Evolutionary conservation across 2,797 vertebrate genomes (phyloP).

Genomic region (Hypotaenidia okinawae): DNA sequence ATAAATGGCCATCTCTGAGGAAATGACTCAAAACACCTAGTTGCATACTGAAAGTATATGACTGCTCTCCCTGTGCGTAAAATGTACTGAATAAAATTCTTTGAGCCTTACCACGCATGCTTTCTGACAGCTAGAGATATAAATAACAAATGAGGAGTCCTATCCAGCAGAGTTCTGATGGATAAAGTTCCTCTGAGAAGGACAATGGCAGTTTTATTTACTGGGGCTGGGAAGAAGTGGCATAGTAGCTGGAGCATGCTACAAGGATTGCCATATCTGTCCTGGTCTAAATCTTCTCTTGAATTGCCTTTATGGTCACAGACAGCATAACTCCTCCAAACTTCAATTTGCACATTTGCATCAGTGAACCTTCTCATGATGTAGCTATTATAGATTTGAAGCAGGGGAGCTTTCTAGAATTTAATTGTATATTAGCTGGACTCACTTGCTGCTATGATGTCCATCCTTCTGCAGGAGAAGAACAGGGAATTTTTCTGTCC

Average conservation of each 20-base stretch:
- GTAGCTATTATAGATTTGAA: not conserved
- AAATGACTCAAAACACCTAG: not conserved
- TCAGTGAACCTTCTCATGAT: not conserved
- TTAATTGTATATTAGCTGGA: not conserved
- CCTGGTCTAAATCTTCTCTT: not conserved
- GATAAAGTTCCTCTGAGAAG: not conserved
- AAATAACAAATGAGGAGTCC: not conserved
- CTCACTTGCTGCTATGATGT: rapidly evolving
- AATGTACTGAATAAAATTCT: not conserved
- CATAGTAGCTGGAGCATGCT: not conserved
- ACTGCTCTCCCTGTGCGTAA: not conserved
- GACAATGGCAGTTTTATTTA: not conserved
- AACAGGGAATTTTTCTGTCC: not conserved
- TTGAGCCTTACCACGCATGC: not conserved
- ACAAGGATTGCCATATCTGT: not conserved
- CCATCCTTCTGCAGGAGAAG: not conserved
- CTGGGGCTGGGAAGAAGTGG: not conserved
- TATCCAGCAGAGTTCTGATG: not conserved
- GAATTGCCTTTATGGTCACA: not conserved
- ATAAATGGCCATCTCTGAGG: not conserved
- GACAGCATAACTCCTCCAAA: not conserved
- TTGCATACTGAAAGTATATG: not conserved
- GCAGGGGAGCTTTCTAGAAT: not conserved
- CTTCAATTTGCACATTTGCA: not conserved
- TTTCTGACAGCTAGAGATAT: not conserved